Base-by-base conservation (phyloP, 2,113 vertebrate species). In the Genyomyrus donnyi region DNA sequence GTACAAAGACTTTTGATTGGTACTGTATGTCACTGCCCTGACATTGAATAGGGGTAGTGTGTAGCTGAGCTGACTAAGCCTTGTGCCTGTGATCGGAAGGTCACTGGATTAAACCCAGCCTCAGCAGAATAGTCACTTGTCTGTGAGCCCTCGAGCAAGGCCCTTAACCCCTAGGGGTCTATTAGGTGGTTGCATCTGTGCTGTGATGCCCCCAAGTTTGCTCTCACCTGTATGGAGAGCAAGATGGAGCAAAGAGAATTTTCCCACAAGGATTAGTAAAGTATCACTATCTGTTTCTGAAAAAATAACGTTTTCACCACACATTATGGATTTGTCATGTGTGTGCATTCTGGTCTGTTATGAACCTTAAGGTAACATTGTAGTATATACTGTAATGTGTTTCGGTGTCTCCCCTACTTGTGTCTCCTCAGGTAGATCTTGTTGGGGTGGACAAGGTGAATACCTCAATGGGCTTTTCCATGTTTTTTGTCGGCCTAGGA, bases 401-500 rank as follows among this genome's bases (percentile, higher is more conserved):
- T 80, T 42, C 8, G 74, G 17, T 77, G 45, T 1, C 83, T 3
- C 46, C 6, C 1, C 89, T 90, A 42, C 77, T 86, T 91, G 91
- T 45, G 88, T 85, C 45, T 89, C 85, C 53, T 58, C 95, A 99
- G 98, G 98, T 98, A 45, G 98, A 99, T 91, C 93, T 99, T 0
- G 96, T 97, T 85, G 97, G 97, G 0, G 93, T 95, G 3, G 95
- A 95, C 8, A 95, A 94, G 80, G 91, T 97, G 74, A 97, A 98
- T 93, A 97, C 95, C 90, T 97, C 97, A 45, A 94, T 98, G 95
- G 98, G 98, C 1, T 96, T 98, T 92, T 96, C 97, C 39, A 92
- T 95, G 94, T 98, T 99, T 94, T 98, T 99, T 88, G 96, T 97
- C 13, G 98, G 98, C 46, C 91, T 97, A 9, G 97, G 96, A 70